Percentiles rank a stretch among this genome's conserved stretches.
phyloP scores from a whole-genome alignment of 2,113 vertebrate genomes.

The Corythornis cristatus region DNA sequence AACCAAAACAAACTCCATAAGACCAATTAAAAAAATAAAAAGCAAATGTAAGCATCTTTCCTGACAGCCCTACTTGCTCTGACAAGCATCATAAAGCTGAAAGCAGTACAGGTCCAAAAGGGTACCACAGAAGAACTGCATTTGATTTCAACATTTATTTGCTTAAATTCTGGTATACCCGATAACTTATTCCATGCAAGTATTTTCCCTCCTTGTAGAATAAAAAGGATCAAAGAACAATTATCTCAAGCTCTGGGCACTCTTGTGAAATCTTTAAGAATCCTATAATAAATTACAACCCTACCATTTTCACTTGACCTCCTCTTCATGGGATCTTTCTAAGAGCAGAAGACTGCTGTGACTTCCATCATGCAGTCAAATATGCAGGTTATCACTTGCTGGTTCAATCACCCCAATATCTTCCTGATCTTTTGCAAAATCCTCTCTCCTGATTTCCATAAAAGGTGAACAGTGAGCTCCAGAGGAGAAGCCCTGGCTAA shows the following conservation, averaged over 20 bases:
- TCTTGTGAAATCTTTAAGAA: neutral
- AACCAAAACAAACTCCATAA: neutral
- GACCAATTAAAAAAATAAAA: neutral
- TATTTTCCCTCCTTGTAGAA: neutral
- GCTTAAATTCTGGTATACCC: neutral
- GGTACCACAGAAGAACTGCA: neutral
- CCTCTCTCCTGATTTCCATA: neutral
- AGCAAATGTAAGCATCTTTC: neutral
- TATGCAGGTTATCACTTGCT: neutral
- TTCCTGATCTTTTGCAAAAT: neutral
- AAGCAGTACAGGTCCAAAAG: conserved; percentile 10
- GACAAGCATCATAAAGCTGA: conserved; percentile 13
- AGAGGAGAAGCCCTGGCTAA: neutral
- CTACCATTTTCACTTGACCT: neutral
- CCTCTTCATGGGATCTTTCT: neutral
- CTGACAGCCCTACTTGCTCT: neutral
- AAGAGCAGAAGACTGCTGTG: neutral
- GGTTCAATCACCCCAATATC: neutral
- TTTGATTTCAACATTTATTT: neutral
- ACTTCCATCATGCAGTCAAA: neutral
- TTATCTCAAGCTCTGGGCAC: neutral
- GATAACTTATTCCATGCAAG: neutral
- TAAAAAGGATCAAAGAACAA: neutral
- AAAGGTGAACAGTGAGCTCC: neutral
- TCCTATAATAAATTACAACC: neutral